Percentiles rank a stretch among this genome's conserved stretches.
Conservation (phyloP, 2,113 vertebrate species). For the Chaenogobius annularis region DNA sequence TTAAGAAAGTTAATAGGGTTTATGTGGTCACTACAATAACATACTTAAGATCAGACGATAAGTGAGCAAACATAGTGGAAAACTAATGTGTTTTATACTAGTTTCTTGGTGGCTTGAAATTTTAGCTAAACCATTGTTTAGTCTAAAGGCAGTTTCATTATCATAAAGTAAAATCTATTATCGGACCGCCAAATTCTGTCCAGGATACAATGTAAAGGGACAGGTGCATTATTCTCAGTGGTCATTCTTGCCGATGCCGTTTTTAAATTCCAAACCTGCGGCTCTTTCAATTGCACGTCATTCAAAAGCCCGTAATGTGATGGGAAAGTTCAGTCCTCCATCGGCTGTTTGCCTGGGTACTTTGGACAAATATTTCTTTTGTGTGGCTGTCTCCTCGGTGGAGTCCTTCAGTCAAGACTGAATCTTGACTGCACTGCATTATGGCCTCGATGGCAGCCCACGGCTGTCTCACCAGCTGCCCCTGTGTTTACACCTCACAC, state of each 20-base stretch:
- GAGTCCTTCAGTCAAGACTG: slow-evolving; percentile 54
- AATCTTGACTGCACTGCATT: slow-evolving; percentile 52
- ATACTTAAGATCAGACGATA: slow-evolving; percentile 37
- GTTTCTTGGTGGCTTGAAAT: slow-evolving; percentile 28
- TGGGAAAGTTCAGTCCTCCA: slow-evolving; percentile 78
- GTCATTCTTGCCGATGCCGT: slow-evolving; percentile 20
- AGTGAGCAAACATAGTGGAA: slow-evolving; percentile 13
- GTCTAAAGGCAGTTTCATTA: slow-evolving; percentile 1
- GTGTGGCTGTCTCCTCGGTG: slow-evolving; percentile 67
- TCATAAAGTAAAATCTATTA: slow-evolving; percentile 7
- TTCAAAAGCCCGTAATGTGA: slow-evolving; percentile 49
- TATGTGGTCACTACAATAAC: slow-evolving; percentile 30
- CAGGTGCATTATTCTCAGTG: slow-evolving; percentile 43
- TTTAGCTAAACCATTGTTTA: slow-evolving; percentile 32
- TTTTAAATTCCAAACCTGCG: slow-evolving; percentile 22
- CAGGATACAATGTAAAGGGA: slow-evolving; percentile 16
- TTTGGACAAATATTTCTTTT: slow-evolving; percentile 81
- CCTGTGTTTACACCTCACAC: slow-evolving; percentile 63
- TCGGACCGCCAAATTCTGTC: slow-evolving; percentile 5
- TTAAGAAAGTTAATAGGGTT: slow-evolving; percentile 24
- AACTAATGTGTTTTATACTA: slow-evolving; percentile 24
- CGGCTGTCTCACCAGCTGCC: slow-evolving; percentile 61
- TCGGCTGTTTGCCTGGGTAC: slow-evolving; percentile 74
- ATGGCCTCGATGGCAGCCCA: slow-evolving; percentile 55
- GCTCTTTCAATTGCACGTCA: slow-evolving; percentile 49